Base-by-base conservation (phyloP, 37 sponge, comb jelly and placozoan species). In the Spongilla lacustris region DNA sequence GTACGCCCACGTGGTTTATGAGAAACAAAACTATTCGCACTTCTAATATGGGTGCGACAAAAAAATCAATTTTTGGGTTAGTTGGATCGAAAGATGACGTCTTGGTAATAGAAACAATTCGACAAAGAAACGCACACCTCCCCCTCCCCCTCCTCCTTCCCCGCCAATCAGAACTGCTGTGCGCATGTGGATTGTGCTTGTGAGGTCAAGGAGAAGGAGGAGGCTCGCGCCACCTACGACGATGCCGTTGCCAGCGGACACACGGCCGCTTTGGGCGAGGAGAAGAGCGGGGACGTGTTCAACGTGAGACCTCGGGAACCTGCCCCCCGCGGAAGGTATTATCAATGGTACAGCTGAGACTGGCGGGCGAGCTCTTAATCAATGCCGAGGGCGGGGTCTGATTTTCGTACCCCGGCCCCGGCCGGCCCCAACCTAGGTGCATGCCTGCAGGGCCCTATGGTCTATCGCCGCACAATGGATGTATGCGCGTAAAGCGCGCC, bases 231-330 rank as follows among this genome's bases (percentile, higher is more conserved):
- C 26, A 75, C 36, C 50, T 93, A 89, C 68, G 90, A 89, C 32
- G 88, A 93, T 34, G 94, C 90, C 1, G 84, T 93, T 11, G 78
- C 84, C 58, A 86, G 90, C 80, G 94, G 89, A 4, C 67, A 67
- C 36, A 84, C 90, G 33, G 94, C 94, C 29, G 87, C 85, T 27
- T 66, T 90, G 6, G 90, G 41, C 0, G 87, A 93, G 71, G 90
- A 93, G 50, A 81, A 89, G 75, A 83, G 73, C 19, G 85, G 84
- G 3, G 94, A 93, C 84, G 86, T 93, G 36, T 80, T 93, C 68
- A 89, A 85, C 46, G 71, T 91, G 14, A 67, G 36, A n/a, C 28
- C 92, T 91, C 31, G 92, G 92, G 36, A 91, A 91, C 71, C 92
- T 91, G 46, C 88, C 92, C 35, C 88, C 92, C 12, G 73, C 73